Base-by-base conservation (phyloP, 2,113 vertebrate genomes). In the Centropus unirufus region DNA sequence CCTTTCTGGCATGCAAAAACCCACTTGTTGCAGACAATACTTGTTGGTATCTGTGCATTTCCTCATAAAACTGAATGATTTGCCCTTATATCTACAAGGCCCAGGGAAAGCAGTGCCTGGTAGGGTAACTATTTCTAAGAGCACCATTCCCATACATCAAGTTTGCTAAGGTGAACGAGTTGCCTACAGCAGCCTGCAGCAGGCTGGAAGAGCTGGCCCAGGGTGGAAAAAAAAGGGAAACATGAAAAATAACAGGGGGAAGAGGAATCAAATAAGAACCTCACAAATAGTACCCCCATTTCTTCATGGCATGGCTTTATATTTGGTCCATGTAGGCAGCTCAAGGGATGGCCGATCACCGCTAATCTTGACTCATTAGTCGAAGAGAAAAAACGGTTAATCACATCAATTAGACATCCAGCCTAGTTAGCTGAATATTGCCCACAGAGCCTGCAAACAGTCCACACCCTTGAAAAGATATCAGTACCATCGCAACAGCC, bases 181-280 rank as follows among this genome's bases (percentile, higher is more conserved):
- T 18, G 13, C 24, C 49, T 42, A 51, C 13, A 58, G 40, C 47
- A 80, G 69, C 42, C 32, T 29, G 52, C 20, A 47, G 52, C 39
- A 78, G 34, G 16, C 34, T 84, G 34, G 18, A 81, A 42, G 40
- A 83, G 15, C 26, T 40, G 32, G 34, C 26, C 44, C 8, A 8
- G 21, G 62, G 8, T 58, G 54, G 57, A 19, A 54, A 44, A 54
- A 44, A 80, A 39, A 18, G 11, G 24, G 59, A 67, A 90, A 74
- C 1, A 0, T 1, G 1, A 66, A 0, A 76, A 34, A 32, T 24
- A 59, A 80, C 17, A 19, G 15, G 5, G 29, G 21, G 8, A 88
- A 73, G 58, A 57, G n/a, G 11, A 69, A 77, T 17, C 61, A 61
- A 63, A 74, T 34, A 30, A 68, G 44, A 82, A 46, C 21, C 24